These are phyloP conservation scores for Chloroceryle aenea DNA, from an alignment of 2,113 vertebrate genomes.

Conservation along the genomic window DNA sequence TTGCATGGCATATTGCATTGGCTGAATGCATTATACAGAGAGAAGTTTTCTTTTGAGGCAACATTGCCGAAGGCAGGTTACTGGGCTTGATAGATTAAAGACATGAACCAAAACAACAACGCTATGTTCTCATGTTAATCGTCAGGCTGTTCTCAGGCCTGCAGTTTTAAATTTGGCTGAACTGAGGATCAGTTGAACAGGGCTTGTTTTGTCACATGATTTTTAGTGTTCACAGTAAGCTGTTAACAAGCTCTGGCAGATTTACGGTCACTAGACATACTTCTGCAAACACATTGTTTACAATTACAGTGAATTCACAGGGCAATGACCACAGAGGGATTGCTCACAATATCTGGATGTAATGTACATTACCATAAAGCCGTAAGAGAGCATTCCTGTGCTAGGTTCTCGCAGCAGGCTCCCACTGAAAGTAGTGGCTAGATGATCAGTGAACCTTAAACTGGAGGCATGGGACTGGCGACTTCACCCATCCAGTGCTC, in stretches of 20 bases:
- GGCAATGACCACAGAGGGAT: constrained; percentile 19
- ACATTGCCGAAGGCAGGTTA: constrained; percentile 66
- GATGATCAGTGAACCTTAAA: background rate
- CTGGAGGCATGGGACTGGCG: fast-evolving
- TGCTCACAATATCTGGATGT: constrained; percentile 17
- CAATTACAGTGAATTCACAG: constrained; percentile 54
- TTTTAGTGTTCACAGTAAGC: constrained; percentile 53
- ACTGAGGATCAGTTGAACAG: constrained; percentile 28
- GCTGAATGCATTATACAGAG: constrained; percentile 7
- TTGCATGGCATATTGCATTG: background rate
- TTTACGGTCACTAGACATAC: constrained; percentile 63
- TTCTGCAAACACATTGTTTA: constrained; percentile 65
- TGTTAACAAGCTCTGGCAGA: constrained; percentile 71
- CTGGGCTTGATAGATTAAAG: constrained; percentile 73
- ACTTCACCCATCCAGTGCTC: background rate
- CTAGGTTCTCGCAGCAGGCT: background rate
- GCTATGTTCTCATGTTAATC: constrained; percentile 59
- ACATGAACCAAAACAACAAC: constrained; percentile 61
- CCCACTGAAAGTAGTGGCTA: background rate
- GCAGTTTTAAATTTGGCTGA: constrained; percentile 57
- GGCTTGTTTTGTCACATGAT: constrained; percentile 62
- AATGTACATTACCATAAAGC: constrained; percentile 1
- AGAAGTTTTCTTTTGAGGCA: constrained; percentile 53
- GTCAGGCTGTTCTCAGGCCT: constrained; percentile 66
- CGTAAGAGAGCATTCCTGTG: background rate